Conservation (phyloP, 2,888 invertebrate species). For the Aporophyla nigra region DNA sequence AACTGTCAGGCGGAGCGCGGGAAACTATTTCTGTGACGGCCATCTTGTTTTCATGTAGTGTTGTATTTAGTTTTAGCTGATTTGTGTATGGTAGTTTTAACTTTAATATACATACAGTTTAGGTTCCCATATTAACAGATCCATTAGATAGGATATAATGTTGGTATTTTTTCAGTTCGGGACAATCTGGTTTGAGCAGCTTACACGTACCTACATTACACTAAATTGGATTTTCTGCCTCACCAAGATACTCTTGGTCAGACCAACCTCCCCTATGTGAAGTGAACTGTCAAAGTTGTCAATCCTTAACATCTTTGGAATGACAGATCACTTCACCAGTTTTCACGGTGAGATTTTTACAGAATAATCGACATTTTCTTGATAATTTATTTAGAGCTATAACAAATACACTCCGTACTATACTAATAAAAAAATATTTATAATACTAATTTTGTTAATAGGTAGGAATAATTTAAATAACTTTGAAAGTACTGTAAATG, state of each 20-base stretch:
- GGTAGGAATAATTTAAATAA: constrained; percentile 21
- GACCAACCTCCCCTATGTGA: background rate
- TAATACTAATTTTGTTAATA: constrained; percentile 8
- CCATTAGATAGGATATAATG: background rate
- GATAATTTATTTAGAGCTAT: background rate
- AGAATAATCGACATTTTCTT: background rate
- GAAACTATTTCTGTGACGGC: constrained; percentile 67
- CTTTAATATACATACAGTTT: too few relatives aligned
- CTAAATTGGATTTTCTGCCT: background rate
- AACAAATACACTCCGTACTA: background rate
- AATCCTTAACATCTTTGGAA: too few relatives aligned
- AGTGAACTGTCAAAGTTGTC: background rate
- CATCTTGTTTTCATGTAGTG: constrained; percentile 70
- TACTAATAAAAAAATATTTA: constrained; percentile 33
- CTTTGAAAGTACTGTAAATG: constrained; percentile 27
- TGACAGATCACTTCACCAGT: too few relatives aligned
- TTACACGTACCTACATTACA: background rate
- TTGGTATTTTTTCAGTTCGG: background rate
- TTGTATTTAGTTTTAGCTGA: constrained; percentile 55
- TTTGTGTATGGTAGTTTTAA: background rate
- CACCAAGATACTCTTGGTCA: background rate
- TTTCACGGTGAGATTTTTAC: background rate
- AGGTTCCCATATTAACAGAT: background rate
- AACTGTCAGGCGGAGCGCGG: constrained; percentile 67
- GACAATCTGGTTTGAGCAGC: background rate